phyloP scores from a whole-genome alignment of 1,140 invertebrate genomes.

The Procambarus virginalis region DNA sequence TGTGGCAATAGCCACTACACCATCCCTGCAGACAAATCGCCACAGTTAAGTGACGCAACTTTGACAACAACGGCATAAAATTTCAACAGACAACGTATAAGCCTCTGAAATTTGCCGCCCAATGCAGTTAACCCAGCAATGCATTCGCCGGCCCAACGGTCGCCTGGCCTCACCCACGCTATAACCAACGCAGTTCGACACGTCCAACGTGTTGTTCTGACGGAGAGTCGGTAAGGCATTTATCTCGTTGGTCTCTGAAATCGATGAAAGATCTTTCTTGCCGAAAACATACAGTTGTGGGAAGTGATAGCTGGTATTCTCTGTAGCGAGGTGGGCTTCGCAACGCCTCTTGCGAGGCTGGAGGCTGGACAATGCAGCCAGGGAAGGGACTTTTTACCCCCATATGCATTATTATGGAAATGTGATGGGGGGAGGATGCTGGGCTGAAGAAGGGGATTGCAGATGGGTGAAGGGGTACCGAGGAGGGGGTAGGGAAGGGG shows the following conservation, averaged over 20 bases:
- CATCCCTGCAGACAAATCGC: constrained; percentile 24
- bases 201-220: too few species aligned
- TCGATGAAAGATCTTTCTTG: too few species aligned
- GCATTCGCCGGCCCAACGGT: constrained; percentile 33
- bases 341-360: background rate
- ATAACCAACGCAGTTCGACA: too few species aligned
- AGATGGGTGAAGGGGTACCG: background rate
- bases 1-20: too few species aligned
- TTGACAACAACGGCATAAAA: constrained; percentile 24
- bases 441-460: background rate
- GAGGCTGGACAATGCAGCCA: constrained; percentile 53
- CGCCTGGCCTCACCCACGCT: background rate
- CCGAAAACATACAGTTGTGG: too few species aligned
- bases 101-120: constrained; percentile 16
- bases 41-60: constrained; percentile 26
- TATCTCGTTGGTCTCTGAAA: too few species aligned
- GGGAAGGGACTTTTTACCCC: constrained; percentile 36
- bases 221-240: too few species aligned
- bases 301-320: background rate
- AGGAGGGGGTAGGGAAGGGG: background rate
- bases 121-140: constrained; percentile 7
- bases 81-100: background rate
- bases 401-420: constrained; percentile 61
- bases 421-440: constrained; percentile 45
- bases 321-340: constrained; percentile 25